A percentile compares a stretch with the other conserved stretches of the same genome.
phyloP scores from a whole-genome alignment of 92 coral and sea anemone genomes.

The Chrysogorgia sp. region DNA sequence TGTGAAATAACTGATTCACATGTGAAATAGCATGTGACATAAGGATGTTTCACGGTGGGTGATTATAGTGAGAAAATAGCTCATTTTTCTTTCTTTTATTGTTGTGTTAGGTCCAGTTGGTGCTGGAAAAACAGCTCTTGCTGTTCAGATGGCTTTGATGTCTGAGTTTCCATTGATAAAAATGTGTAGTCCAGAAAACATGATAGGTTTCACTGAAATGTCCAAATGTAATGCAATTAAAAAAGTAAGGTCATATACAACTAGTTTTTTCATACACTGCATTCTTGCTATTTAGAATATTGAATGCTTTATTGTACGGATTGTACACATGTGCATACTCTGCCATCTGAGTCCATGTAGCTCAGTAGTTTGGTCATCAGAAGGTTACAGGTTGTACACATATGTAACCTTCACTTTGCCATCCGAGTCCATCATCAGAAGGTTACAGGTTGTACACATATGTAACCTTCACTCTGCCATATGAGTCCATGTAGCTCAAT shows the following conservation, averaged over 20 bases:
- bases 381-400: too few species aligned
- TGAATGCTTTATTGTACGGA: too few species aligned
- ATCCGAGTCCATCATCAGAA: too few species aligned
- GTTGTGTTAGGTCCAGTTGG: slow-evolving; percentile 82
- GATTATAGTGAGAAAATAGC: background rate
- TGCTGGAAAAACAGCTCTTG: slow-evolving; percentile 97
- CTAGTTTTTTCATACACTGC: background rate
- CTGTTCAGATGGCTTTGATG: slow-evolving; percentile 94
- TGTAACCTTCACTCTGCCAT: too few species aligned
- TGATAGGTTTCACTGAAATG: slow-evolving; percentile 96
- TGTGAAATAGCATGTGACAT: background rate
- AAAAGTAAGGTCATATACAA: slow-evolving; percentile 55
- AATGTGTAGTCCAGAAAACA: slow-evolving; percentile 92
- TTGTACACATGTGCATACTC: too few species aligned
- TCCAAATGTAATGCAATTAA: slow-evolving; percentile 90
- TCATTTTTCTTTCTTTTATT: background rate
- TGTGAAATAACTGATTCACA: background rate
- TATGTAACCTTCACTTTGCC: too few species aligned
- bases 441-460: too few species aligned
- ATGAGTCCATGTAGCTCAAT: too few species aligned
- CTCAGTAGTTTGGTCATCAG: too few species aligned
- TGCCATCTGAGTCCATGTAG: too few species aligned
- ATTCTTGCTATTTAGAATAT: too few species aligned
- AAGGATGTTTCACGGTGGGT: background rate
- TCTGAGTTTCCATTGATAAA: slow-evolving; percentile 96